Evolutionary conservation across 2,888 invertebrate genomes (phyloP).

Genomic region (Caenorhabditis doughertyi): DNA sequence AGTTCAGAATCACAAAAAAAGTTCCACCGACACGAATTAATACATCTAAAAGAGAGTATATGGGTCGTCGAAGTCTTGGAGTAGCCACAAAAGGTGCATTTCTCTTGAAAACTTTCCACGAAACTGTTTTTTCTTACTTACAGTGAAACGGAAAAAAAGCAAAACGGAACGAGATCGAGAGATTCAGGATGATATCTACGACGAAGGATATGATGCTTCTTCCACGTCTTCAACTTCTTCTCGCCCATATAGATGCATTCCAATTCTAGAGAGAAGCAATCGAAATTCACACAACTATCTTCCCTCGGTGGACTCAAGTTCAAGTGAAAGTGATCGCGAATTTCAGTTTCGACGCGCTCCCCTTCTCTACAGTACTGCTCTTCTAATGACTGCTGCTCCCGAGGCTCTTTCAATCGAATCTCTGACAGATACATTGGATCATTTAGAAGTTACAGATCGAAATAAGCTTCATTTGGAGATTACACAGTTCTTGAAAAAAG

Average conservation of each 20-base stretch:
- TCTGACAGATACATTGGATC: slow-evolving; percentile 23
- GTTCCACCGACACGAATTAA: not conserved
- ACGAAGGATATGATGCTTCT: slow-evolving; percentile 49
- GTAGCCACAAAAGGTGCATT: slow-evolving; percentile 54
- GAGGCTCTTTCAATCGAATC: slow-evolving; percentile 25
- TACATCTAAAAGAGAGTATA: slow-evolving; percentile 49
- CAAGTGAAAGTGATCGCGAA: slow-evolving; percentile 26
- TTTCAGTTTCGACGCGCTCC: slow-evolving; percentile 11
- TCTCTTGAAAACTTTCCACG: too few species aligned
- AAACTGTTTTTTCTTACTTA: too few species aligned
- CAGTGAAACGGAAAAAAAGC: slow-evolving; percentile 58
- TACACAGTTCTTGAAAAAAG: slow-evolving; percentile 51
- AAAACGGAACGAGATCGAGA: slow-evolving; percentile 58
- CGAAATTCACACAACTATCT: slow-evolving; percentile 25
- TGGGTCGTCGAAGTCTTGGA: slow-evolving; percentile 57
- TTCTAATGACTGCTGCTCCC: slow-evolving; percentile 24
- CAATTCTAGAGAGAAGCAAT: slow-evolving; percentile 34
- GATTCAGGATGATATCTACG: slow-evolving; percentile 55
- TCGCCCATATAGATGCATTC: slow-evolving; percentile 57
- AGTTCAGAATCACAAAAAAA: slow-evolving; percentile 34
- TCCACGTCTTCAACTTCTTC: slow-evolving; percentile 38
- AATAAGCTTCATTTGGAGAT: slow-evolving; percentile 50
- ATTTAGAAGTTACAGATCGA: slow-evolving; percentile 36
- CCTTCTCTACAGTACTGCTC: slow-evolving; percentile 39
- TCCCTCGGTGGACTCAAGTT: slow-evolving; percentile 30